phyloP scores from a whole-genome alignment of 2,113 vertebrate genomes.

The Pionites leucogaster region DNA sequence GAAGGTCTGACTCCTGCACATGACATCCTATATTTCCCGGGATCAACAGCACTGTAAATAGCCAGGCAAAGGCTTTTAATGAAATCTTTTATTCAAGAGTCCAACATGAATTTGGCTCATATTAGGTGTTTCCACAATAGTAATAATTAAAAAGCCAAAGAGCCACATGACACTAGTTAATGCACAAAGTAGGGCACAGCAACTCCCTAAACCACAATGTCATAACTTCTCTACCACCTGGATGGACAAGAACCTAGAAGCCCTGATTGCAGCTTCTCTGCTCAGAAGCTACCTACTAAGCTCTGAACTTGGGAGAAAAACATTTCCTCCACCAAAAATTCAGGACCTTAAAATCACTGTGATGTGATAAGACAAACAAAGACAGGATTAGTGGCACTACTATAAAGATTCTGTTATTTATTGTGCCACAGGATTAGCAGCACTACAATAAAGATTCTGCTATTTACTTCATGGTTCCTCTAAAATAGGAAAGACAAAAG shows the following conservation, averaged over 20 bases:
- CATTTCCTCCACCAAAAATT: not conserved
- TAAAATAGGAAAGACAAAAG: not conserved
- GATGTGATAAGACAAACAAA: not conserved
- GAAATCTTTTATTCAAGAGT: conserved; percentile 51
- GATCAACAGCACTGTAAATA: conserved; percentile 48
- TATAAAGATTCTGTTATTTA: not conserved
- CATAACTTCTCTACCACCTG: not conserved
- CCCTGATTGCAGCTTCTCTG: not conserved
- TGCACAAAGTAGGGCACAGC: not conserved
- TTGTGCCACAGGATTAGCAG: too few species aligned
- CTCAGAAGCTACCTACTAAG: not conserved
- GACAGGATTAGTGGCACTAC: not conserved
- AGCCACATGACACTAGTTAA: not conserved
- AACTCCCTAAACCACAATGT: not conserved
- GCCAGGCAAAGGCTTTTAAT: conserved; percentile 39
- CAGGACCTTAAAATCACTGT: not conserved
- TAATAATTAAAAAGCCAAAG: conserved; percentile 15
- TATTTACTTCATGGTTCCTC: not conserved
- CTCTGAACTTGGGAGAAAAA: not conserved
- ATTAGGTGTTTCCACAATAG: conserved; percentile 16
- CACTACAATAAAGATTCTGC: not conserved
- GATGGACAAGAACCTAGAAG: not conserved
- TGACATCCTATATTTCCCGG: conserved; percentile 31
- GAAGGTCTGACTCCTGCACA: conserved; percentile 37
- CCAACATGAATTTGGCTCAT: not conserved